Conservation (phyloP, 2,888 invertebrate species). For the Drosophila rellima region DNA sequence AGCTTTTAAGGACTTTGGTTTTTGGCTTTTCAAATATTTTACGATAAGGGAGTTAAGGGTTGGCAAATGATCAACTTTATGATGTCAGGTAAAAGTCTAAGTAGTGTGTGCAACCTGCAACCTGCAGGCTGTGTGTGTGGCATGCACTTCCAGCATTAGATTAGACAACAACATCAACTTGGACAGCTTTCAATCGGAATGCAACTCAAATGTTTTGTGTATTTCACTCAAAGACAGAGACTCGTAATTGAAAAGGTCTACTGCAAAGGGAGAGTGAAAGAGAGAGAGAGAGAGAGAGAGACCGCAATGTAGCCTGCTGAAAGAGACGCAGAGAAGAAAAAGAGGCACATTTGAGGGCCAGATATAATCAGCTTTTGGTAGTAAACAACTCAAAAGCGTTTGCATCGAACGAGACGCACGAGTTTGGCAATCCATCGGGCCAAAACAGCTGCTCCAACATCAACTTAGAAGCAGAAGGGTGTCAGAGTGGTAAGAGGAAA, state of each 20-base stretch:
- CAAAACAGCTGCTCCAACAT: conserved; percentile 29
- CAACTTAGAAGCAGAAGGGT: background rate
- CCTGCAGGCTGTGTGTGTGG: conserved; percentile 8
- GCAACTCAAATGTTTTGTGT: conserved; percentile 16
- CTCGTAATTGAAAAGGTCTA: conserved; percentile 17
- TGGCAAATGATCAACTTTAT: conserved; percentile 34
- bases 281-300: background rate
- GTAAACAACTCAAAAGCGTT: conserved; percentile 42
- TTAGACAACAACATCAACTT: conserved; percentile 3
- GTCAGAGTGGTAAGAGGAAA: background rate
- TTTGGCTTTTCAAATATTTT: conserved; percentile 16
- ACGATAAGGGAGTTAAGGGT: conserved; percentile 7
- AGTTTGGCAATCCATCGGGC: conserved; percentile 40
- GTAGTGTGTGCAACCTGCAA: background rate
- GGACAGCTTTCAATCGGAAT: conserved; percentile 4
- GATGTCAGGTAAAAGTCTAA: conserved; percentile 1
- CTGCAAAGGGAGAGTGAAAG: background rate
- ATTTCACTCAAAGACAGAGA: conserved; percentile 1
- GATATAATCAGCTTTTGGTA: conserved; percentile 53
- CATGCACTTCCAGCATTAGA: conserved; percentile 11
- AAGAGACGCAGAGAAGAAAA: background rate
- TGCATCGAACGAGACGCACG: conserved; percentile 33
- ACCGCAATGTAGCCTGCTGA: background rate
- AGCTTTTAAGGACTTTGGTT: conserved; percentile 19
- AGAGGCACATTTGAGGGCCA: conserved; percentile 17